Evolutionary conservation across 2,888 invertebrate genomes (phyloP), one percentile per base, ranked within the genome.

Genomic region (Andrena trimmerana): DNA sequence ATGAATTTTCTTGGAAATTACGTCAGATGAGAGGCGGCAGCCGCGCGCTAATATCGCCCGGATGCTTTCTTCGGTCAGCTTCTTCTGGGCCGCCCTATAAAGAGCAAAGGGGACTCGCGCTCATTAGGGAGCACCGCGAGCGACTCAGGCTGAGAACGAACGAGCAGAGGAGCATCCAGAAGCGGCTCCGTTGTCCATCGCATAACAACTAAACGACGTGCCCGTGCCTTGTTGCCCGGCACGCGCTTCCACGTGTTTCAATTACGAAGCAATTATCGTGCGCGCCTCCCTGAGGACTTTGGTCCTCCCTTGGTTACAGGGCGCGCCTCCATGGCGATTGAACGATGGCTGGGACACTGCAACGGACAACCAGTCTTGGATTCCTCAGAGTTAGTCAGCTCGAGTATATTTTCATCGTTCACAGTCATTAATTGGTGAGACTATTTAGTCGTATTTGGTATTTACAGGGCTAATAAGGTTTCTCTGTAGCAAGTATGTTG

Each of bases 191-290:
- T 27, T 63, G 57, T 68, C 70, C 31, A 48, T 52, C 20, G 60
- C 70, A 29, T 70, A 76, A 76, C 72, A 71, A 52, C 52, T 50
- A 73, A 77, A 69, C 42, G 68, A 52, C n/a, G 27, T 33, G 57
- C 59, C 24, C 52, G 50, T 50, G 42, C 70, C 84, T 78, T 70
- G 73, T 81, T 73, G 60, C 54, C 60, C 60, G 72, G 71, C 81
- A 84, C 81, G 84, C 71, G 81, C 81, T 59, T 77, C 77, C 82
- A 82, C 78, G 85, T 80, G 79, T 82, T 85, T 78, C 85, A 86
- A 82, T 86, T 84, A 85, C 85, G 57, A 69, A 85, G 68, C 71
- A 86, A 86, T 86, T 85, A 84, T 77, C 72, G 50, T 73, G 54
- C 69, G 48, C 42, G 65, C 50, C 60, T 20, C 60, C 42, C 20